Base-by-base conservation (phyloP, 2,113 vertebrate species). In the Gavia stellata region DNA sequence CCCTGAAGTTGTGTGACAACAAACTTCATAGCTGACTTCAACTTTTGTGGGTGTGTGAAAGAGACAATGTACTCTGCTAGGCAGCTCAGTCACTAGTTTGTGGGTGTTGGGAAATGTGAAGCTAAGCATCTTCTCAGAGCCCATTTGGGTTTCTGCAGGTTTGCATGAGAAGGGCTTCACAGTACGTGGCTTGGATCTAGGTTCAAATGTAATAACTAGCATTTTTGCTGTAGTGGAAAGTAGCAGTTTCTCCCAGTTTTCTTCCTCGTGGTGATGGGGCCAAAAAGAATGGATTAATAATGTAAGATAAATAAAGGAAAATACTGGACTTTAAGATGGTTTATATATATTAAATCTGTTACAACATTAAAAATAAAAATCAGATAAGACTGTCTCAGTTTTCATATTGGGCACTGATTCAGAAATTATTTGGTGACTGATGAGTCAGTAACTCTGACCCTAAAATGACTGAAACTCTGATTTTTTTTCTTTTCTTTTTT, bases 201-300 rank as follows among this genome's bases (percentile, higher is more conserved):
- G 18, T 65, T 61, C 59, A 66, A 49, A 78, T 52, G 12, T 53
- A 68, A 31, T 31, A 77, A 4, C 17, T 52, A 26, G 2, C 9
- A 12, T 40, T 73, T 83, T 52, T 62, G 13, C 24, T 36, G 36
- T 20, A 45, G 16, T 58, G 20, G 31, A 78, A 81, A 68, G 42
- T 31, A 74, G 2, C 7, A 66, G 16, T 47, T 94, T 80, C 42
- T 67, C 31, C 12, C 10, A 17, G 2, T 71, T 84, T 65, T 42
- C 31, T 68, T 70, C 7, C 7, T 52, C 0, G 0, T 26, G 13
- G 12, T 34, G 10, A 71, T 21, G 20, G 12, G 7, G 3, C 3
- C 1, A 8, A 68, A 86, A 75, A 36, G 12, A n/a, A 42, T 36
- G n/a, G 11, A 40, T 62, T 79, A 44, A 16, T 50, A 56, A 11